Conservation (phyloP, 2,797 vertebrate genomes). For the Muraenolepis orangiensis region DNA sequence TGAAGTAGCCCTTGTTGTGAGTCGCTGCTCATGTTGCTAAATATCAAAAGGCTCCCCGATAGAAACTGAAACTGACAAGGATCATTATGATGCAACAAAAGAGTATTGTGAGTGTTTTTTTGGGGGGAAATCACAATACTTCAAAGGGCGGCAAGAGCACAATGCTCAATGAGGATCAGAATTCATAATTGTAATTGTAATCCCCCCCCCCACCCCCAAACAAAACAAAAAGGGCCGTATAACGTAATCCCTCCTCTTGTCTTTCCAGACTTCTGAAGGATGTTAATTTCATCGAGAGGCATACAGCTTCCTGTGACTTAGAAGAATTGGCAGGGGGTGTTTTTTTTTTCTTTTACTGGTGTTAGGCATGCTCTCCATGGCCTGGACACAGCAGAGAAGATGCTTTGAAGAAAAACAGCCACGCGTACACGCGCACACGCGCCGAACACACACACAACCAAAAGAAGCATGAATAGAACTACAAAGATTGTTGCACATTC, state of each 20-base stretch:
- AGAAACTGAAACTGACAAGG: constrained; percentile 18
- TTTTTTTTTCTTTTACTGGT: not conserved
- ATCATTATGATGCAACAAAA: constrained; percentile 31
- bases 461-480: not conserved
- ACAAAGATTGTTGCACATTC: not conserved
- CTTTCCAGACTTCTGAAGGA: constrained; percentile 18
- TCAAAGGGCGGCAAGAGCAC: constrained; percentile 36
- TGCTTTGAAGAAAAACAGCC: not conserved
- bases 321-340: not conserved
- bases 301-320: constrained; percentile 22
- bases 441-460: not conserved
- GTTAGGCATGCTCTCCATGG: not conserved
- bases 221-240: constrained; percentile 52
- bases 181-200: constrained; percentile 34
- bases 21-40: constrained; percentile 22
- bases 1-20: constrained; percentile 14
- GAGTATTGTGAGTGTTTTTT: constrained; percentile 37
- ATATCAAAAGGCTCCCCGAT: constrained; percentile 48
- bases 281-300: constrained; percentile 43
- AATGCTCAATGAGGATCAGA: constrained; percentile 39
- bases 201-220: not conserved
- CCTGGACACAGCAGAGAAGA: not conserved
- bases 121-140: constrained; percentile 32
- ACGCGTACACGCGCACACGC: not conserved
- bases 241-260: constrained; percentile 33